Conservation (phyloP, 2,797 vertebrate genomes). For the Triplophysa bombifrons region DNA sequence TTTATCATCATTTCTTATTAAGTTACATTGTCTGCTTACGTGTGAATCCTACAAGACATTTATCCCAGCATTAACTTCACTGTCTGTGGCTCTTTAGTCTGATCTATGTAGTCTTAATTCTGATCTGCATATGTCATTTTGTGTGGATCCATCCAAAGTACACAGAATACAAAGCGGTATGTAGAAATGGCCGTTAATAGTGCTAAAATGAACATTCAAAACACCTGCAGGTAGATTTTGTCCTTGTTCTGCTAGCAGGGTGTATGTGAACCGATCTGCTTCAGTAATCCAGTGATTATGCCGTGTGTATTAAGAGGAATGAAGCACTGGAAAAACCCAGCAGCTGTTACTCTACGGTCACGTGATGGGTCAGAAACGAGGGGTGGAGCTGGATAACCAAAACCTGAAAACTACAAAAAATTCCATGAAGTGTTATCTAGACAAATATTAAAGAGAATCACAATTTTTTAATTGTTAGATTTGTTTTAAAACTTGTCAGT, state of each 20-base stretch:
- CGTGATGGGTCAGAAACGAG: constrained; percentile 49
- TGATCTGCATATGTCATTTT: constrained; percentile 14
- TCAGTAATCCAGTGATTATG: constrained; percentile 37
- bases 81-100: constrained; percentile 24
- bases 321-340: constrained; percentile 57
- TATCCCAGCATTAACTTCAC: constrained; percentile 23
- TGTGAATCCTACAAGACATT: constrained; percentile 27
- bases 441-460: neutral
- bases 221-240: constrained; percentile 28
- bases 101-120: neutral
- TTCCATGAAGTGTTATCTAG: neutral
- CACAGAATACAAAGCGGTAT: neutral
- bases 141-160: neutral
- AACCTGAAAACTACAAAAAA: constrained; percentile 6
- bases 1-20: neutral
- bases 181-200: neutral
- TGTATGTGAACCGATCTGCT: constrained; percentile 32
- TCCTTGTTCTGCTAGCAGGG: constrained; percentile 16
- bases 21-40: constrained; percentile 6
- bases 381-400: neutral
- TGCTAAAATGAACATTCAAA: neutral
- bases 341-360: constrained; percentile 44
- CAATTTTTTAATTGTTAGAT: neutral
- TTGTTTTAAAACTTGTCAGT: neutral
- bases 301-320: constrained; percentile 25